A percentile compares a stretch with the other conserved stretches of the same genome.
phyloP scores from a whole-genome alignment of 2,888 invertebrate genomes.

The Limnephilus marmoratus region DNA sequence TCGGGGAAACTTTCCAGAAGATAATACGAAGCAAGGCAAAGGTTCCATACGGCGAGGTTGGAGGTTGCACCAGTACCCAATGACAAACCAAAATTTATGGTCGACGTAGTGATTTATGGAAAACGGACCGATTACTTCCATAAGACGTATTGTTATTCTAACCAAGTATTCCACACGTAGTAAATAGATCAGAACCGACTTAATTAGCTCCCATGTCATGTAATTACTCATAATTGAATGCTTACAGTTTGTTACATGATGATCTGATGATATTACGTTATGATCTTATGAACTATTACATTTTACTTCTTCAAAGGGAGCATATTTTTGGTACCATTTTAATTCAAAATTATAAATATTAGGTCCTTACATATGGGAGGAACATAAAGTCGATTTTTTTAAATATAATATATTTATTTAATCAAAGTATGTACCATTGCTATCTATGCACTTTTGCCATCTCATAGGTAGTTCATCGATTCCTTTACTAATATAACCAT shows the following conservation, averaged over 20 bases:
- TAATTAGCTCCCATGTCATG: neutral
- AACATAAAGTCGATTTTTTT: too few relatives aligned
- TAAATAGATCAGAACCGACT: neutral
- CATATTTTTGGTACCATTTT: too few relatives aligned
- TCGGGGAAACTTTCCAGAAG: neutral
- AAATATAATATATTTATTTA: too few relatives aligned
- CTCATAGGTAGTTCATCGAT: too few relatives aligned
- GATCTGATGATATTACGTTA: too few relatives aligned
- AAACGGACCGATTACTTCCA: neutral
- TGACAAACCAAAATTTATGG: constrained; percentile 4
- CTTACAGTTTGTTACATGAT: neutral
- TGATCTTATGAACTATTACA: too few relatives aligned
- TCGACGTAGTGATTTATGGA: neutral
- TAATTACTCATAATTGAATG: neutral
- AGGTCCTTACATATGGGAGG: too few relatives aligned
- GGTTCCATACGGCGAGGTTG: neutral
- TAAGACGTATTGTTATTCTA: neutral
- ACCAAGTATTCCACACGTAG: neutral
- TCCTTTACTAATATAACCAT: too few relatives aligned
- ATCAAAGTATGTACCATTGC: too few relatives aligned
- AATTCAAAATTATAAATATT: too few relatives aligned
- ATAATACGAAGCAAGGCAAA: neutral
- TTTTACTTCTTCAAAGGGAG: too few relatives aligned
- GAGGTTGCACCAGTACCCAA: constrained; percentile 1
- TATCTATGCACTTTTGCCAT: too few relatives aligned